Evolutionary conservation across 2,888 invertebrate genomes (phyloP).

Genomic region (Empis livida): DNA sequence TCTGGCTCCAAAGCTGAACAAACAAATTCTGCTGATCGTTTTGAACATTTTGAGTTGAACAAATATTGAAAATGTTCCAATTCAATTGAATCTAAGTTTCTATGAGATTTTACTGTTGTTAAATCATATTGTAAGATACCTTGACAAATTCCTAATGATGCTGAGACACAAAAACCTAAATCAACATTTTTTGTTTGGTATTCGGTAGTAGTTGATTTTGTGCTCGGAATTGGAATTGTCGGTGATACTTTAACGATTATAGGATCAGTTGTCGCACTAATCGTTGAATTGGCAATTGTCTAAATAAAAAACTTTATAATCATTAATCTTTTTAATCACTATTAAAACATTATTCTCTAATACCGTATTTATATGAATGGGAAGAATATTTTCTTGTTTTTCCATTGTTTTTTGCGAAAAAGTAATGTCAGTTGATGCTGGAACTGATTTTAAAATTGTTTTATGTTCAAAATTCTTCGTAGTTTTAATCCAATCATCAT

Average conservation of each 20-base stretch:
- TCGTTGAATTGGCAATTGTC: constrained; percentile 16
- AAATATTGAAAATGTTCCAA: constrained; percentile 46
- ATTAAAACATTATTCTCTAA: neutral
- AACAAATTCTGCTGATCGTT: constrained; percentile 45
- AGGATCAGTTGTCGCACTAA: neutral
- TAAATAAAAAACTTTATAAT: neutral
- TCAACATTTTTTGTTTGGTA: constrained; percentile 14
- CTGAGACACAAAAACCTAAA: constrained; percentile 28
- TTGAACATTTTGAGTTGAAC: constrained; percentile 49
- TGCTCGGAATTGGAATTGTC: constrained; percentile 40
- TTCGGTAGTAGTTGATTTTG: constrained; percentile 18
- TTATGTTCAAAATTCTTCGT: constrained; percentile 24
- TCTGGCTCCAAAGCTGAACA: constrained; percentile 54
- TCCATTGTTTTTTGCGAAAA: neutral
- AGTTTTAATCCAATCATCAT: too few species aligned
- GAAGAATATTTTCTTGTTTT: neutral
- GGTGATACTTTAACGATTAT: constrained; percentile 40
- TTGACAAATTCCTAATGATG: constrained; percentile 39
- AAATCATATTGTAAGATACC: constrained; percentile 54
- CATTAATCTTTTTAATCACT: too few species aligned
- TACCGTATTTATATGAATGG: neutral
- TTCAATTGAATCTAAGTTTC: constrained; percentile 20
- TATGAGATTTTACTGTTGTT: constrained; percentile 37
- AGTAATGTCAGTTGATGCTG: constrained; percentile 2
- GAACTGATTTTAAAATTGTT: constrained; percentile 13